Base-by-base conservation (phyloP, 2,797 vertebrate genomes). In the Acridotheres tristis region DNA sequence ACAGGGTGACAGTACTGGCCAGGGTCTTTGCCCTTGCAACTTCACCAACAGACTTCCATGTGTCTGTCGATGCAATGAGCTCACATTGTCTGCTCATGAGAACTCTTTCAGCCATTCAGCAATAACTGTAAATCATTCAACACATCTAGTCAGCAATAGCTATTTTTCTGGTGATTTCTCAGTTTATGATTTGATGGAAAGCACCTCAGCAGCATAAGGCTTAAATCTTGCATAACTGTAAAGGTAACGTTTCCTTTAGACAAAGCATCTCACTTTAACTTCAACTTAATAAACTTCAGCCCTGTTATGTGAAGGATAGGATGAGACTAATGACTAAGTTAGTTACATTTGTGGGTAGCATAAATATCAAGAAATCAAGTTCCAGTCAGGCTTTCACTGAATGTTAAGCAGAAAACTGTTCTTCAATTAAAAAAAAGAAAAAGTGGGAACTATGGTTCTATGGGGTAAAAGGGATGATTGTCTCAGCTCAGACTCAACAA, bases 21-120 rank as follows among this genome's bases (percentile, higher is more conserved):
- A 50, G 45, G 8, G 7, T 68, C 32, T 88, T 88, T 63, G 34
- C 8, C 10, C 12, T 83, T 43, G 22, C 23, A 55, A 4, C 51
- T 77, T 81, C 32, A 59, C 4, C 38, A 65, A 20, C 11, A 63
- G 34, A 11, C 9, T 32, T 30, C 53, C 15, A 4, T 42, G 20
- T 8, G 8, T 19, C 22, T 66, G 4, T 36, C 58, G 4, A 17
- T 2, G 0, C 10, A 45, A 5, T 9, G 12, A 53, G 34, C 6
- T 65, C 54, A 10, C 11, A 19, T 53, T 6, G 7, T 71, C 65
- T 50, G 30, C 45, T 82, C 1, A 0, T 23, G 38, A 63, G 25
- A 94, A 32, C 5, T 21, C 25, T 55, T 10, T 45, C 11, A 21
- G 3, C 2, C 15, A 40, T 40, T 40, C 40, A 40, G 40, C 40